Base-by-base conservation (phyloP, 2,888 invertebrate genomes). In the Trypoxylon attenuatum region DNA sequence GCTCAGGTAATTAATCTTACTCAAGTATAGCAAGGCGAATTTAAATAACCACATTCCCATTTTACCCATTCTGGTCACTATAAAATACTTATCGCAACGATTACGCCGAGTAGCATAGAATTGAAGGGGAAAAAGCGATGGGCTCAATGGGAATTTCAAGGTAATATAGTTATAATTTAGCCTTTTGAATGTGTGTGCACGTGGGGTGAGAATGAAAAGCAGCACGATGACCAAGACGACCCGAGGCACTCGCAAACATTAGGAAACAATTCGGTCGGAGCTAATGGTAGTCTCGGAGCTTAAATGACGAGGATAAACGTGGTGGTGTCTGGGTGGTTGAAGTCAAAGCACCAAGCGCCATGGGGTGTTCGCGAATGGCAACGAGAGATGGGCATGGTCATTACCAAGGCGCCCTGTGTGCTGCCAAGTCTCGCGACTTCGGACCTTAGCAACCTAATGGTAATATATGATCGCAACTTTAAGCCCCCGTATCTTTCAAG, bases 191-290 rank as follows among this genome's bases (percentile, higher is more conserved):
- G n/a, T n/a, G n/a, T 22, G 23, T 23, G 15, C 10, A 18, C 38
- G 5, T 43, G 13, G 21, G 22, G 52, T 62, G 66, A 54, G 60
- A 56, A 27, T 63, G 57, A 64, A 59, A 51, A 64, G 68, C 70
- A 61, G 60, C n/a, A 50, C 38, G 51, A 45, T 46, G 64, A 63
- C 64, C 53, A 62, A 59, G 63, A 55, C 51, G 61, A 54, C 57
- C 58, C 62, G 63, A 51, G 45, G 66, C 53, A 53, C 57, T 67
- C 66, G 64, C 54, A 66, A 77, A 71, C 65, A 76, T 82, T 81
- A 77, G 71, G 73, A 81, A 82, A 82, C 79, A 82, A 80, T 82
- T 82, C 80, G 78, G 66, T 74, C 64, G 66, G 53, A 65, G 69
- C 69, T 72, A 74, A 77, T 78, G 72, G 72, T 69, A 66, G 54